phyloP scores from a whole-genome alignment of 2,113 vertebrate genomes.

The Maccullochella peelii region DNA sequence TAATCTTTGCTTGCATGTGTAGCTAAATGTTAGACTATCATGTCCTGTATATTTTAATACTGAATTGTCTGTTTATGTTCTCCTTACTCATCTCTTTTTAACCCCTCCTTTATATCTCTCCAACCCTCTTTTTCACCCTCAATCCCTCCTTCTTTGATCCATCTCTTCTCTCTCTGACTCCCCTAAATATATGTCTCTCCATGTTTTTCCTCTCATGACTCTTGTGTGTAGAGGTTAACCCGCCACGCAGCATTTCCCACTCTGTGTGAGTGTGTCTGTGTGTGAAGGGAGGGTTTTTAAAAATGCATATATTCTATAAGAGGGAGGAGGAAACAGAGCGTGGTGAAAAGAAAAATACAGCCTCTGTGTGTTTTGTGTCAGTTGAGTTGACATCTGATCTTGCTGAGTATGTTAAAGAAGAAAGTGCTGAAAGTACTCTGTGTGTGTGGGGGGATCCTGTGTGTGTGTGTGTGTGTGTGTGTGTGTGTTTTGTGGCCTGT shows the following conservation, averaged over 20 bases:
- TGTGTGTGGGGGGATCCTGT: slow-evolving; percentile 45
- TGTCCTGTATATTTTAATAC: slow-evolving; percentile 9
- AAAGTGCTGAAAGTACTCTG: slow-evolving; percentile 76
- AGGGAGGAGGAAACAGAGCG: slow-evolving; percentile 74
- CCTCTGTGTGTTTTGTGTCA: slow-evolving; percentile 70
- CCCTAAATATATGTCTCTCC: slow-evolving; percentile 16
- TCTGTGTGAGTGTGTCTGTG: slow-evolving; percentile 15
- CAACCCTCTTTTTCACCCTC: not conserved
- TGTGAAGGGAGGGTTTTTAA: slow-evolving; percentile 60
- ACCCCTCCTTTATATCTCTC: not conserved
- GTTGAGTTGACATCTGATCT: slow-evolving; percentile 79
- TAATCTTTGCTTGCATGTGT: slow-evolving; percentile 38
- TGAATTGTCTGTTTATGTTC: slow-evolving; percentile 1
- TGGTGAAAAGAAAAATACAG: slow-evolving; percentile 76
- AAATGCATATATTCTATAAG: slow-evolving; percentile 81
- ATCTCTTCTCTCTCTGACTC: not conserved
- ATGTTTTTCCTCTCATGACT: slow-evolving; percentile 5
- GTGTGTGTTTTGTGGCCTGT: slow-evolving; percentile 69
- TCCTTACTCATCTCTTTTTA: slow-evolving; percentile 4
- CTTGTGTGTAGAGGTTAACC: slow-evolving; percentile 24
- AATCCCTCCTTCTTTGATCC: not conserved
- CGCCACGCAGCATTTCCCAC: slow-evolving; percentile 1
- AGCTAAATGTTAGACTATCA: slow-evolving; percentile 47
- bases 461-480: slow-evolving; percentile 53
- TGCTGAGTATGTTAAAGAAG: slow-evolving; percentile 79